Conservation (phyloP, 2,888 invertebrate species). For the Stomorhina lunata region DNA sequence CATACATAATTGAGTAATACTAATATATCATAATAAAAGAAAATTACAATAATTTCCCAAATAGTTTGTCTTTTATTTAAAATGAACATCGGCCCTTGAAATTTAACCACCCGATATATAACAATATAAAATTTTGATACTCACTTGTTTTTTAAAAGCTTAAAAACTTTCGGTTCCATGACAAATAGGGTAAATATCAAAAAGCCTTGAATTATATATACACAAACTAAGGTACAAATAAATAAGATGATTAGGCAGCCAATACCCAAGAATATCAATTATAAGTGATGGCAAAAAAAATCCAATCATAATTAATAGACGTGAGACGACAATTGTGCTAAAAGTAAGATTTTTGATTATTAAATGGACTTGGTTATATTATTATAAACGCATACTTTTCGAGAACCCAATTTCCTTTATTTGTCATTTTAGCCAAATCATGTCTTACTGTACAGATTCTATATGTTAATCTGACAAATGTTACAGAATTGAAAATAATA, state of each 20-base stretch:
- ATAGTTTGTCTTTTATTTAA: too few species aligned
- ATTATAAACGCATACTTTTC: conserved; percentile 45
- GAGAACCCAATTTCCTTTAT: conserved; percentile 65
- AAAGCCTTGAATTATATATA: conserved; percentile 68
- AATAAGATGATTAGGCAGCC: conserved; percentile 19
- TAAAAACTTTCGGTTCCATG: conserved; percentile 69
- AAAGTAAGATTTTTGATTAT: background rate
- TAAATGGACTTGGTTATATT: background rate
- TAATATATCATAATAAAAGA: too few species aligned
- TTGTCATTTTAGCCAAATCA: conserved; percentile 69
- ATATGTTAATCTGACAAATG: conserved; percentile 74
- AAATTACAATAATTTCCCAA: too few species aligned
- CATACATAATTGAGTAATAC: too few species aligned
- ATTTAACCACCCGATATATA: too few species aligned
- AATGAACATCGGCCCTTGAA: too few species aligned
- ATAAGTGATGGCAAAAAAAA: conserved; percentile 90
- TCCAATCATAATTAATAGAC: conserved; percentile 92
- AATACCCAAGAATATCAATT: conserved; percentile 88
- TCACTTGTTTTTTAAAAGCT: conserved; percentile 69
- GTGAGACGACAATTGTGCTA: conserved; percentile 88
- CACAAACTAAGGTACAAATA: conserved; percentile 58
- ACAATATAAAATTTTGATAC: too few species aligned
- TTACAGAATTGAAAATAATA: conserved; percentile 72
- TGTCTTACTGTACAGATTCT: conserved; percentile 72
- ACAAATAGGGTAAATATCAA: conserved; percentile 73